phyloP scores from a whole-genome alignment of 2,888 invertebrate genomes.

The Tachina lurida region DNA sequence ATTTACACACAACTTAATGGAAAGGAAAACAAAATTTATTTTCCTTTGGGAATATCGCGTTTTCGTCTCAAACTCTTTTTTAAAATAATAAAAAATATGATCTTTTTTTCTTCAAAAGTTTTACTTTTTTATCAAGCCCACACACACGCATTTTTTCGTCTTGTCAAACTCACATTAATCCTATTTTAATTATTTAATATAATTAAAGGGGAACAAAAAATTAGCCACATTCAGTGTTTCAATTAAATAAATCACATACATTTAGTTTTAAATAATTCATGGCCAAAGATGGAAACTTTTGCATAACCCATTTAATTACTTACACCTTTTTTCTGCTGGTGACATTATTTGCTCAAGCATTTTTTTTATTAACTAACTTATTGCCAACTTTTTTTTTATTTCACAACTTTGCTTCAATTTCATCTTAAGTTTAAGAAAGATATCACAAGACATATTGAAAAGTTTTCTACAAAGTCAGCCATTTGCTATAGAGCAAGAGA shows the following conservation, averaged over 20 bases:
- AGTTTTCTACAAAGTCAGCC: not conserved
- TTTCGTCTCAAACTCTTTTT: too few species aligned
- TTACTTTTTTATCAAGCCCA: too few species aligned
- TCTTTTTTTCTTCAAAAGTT: too few species aligned
- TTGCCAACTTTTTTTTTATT: not conserved
- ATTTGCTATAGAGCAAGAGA: not conserved
- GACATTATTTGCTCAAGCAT: not conserved
- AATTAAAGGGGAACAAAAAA: too few species aligned
- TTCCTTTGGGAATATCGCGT: too few species aligned
- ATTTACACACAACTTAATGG: too few species aligned
- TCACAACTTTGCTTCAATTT: not conserved
- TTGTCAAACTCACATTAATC: too few species aligned
- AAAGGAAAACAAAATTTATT: too few species aligned
- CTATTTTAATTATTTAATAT: too few species aligned
- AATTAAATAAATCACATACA: not conserved
- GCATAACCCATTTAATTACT: not conserved
- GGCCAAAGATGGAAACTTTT: not conserved
- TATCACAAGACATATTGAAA: slow-evolving; percentile 9
- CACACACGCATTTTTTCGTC: too few species aligned
- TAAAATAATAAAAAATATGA: too few species aligned
- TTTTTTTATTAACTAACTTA: not conserved
- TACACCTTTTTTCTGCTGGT: not conserved
- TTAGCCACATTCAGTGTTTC: too few species aligned
- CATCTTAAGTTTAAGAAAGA: not conserved
- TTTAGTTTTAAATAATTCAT: not conserved